Evolutionary conservation across 1,140 invertebrate species (phyloP), one percentile per base, ranked within the genome.

Genomic region (Lithobius niger): DNA sequence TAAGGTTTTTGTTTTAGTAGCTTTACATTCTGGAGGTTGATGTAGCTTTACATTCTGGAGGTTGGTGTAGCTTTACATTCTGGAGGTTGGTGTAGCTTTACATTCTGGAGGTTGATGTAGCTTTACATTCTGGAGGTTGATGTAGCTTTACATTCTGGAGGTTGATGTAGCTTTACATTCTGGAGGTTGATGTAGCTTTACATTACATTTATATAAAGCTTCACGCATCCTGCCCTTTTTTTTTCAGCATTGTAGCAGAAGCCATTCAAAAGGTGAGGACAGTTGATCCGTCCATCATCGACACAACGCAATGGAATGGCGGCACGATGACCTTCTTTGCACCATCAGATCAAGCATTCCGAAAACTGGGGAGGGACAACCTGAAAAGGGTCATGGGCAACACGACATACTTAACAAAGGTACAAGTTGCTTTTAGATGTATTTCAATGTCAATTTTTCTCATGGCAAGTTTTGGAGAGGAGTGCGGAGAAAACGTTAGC

Each of bases 291-390:
- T 27, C 65, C 21, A 63, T 66, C 6, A 59, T 72, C 31, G 62
- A 62, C 31, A 52, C 65, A 21, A 59, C 58, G n/a, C 56, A 52
- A 0, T 49, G 56, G n/a, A 57, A 60, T 15, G 58, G 61, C 22
- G 62, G 62, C 3, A 67, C 69, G 1, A 74, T 71, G 53, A 77
- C 76, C 2, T 67, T 77, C 15, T 75, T 78, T 43, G 71, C 73
- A 1, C 76, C 76, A 1, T 69, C 67, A 3, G 72, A 78, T 57
- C 60, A 66, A 16, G 76, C 76, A 21, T 74, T 76, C 59, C 59
- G 57, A 22, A 57, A 52, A 10, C 24, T 69, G 1, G 63, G 64
- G 19, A 44, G 57, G 1, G 54, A 58, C 0, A 62, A 62, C 26
- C 54, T 71, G 1, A 47, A 65, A 27, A 57, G 59, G n/a, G 55